These are phyloP conservation scores for Trachymyrmex septentrionalis DNA, from an alignment of 1,140 invertebrate genomes.

Conservation along the genomic window DNA sequence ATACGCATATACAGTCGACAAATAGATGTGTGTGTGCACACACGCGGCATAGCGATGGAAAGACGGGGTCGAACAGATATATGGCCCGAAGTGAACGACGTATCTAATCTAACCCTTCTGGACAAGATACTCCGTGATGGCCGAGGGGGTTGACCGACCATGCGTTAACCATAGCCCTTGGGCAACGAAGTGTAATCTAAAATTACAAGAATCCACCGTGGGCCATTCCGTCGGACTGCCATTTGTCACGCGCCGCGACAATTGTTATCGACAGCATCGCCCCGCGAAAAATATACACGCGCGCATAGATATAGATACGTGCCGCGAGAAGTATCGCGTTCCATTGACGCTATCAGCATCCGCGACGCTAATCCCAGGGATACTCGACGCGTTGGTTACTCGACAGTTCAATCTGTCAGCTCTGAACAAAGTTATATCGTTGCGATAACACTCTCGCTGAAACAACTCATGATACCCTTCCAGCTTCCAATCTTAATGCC, in stretches of 20 bases:
- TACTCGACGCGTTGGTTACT: constrained; percentile 1
- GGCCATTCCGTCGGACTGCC: constrained; percentile 8
- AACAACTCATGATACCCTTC: background rate
- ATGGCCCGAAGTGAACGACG: constrained; percentile 83
- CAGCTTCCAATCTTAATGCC: too few species aligned
- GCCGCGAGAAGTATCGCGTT: background rate
- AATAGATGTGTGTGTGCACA: constrained; percentile 11
- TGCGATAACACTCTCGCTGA: background rate
- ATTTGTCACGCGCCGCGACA: constrained; percentile 71
- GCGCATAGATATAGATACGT: background rate
- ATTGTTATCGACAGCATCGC: constrained; percentile 71
- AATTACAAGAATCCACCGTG: constrained; percentile 76
- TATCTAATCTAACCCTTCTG: constrained; percentile 86
- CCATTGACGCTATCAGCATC: constrained; percentile 1
- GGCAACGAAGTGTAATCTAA: constrained; percentile 76
- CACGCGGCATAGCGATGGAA: constrained; percentile 74
- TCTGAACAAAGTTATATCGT: background rate
- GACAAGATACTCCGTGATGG: constrained; percentile 82
- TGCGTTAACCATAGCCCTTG: constrained; percentile 74
- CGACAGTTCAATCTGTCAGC: background rate
- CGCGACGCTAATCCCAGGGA: constrained; percentile 14
- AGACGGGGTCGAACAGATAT: constrained; percentile 83
- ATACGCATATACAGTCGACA: background rate
- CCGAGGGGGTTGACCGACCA: constrained; percentile 70
- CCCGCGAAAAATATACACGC: constrained; percentile 29